A percentile compares a stretch with the other conserved stretches of the same genome.
Evolutionary conservation across 2,113 vertebrate species (phyloP).

Genomic region (Phrynosoma platyrhinos): DNA sequence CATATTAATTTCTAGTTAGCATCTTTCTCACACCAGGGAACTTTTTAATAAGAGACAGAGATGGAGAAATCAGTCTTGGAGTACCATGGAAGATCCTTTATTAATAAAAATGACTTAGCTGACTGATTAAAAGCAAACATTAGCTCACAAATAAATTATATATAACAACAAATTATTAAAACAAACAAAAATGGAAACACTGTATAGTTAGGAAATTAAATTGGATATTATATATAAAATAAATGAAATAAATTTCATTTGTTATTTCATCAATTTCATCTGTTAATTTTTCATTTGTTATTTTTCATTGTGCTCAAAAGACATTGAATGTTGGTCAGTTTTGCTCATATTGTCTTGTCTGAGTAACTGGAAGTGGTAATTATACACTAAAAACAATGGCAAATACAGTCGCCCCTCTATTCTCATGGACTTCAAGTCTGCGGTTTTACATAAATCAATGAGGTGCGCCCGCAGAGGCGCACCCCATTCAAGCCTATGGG

Average conservation of each 20-base stretch:
- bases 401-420: too few species aligned
- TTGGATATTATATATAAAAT: too few species aligned
- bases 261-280: too few species aligned
- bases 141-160: conserved; percentile 62
- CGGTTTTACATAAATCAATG: too few species aligned
- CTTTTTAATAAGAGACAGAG: conserved; percentile 71
- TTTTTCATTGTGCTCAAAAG: conserved; percentile 14
- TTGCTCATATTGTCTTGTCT: background rate
- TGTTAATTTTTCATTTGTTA: too few species aligned
- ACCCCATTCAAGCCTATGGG: too few species aligned
- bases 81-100: conserved; percentile 55
- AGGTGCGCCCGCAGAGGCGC: too few species aligned
- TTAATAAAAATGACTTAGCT: conserved; percentile 59
- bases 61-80: conserved; percentile 66
- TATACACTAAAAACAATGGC: too few species aligned
- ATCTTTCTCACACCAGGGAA: conserved; percentile 65
- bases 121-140: conserved; percentile 66
- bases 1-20: conserved; percentile 69
- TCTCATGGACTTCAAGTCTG: too few species aligned
- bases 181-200: background rate
- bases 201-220: too few species aligned
- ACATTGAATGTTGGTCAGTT: background rate
- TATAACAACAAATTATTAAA: conserved; percentile 40
- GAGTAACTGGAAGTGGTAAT: background rate
- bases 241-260: too few species aligned